A percentile compares a stretch with the other conserved stretches of the same genome.
Conservation (phyloP, 2,888 invertebrate genomes). For the Drosophila gaucha region DNA sequence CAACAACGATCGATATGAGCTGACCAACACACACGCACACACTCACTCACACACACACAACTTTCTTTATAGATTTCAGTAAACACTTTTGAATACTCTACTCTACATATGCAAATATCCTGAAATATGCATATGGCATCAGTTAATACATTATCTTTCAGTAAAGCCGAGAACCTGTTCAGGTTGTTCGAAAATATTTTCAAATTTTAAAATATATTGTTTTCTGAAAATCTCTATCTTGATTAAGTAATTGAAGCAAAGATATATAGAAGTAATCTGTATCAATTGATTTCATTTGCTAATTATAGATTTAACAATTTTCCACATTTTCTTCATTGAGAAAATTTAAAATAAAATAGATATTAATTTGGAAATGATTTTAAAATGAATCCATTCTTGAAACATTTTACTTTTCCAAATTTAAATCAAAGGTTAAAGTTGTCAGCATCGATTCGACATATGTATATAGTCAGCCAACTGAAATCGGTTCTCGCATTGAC, state of each 20-base stretch:
- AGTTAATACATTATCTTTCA: not conserved
- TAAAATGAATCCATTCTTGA: no score
- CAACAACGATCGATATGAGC: constrained; percentile 77
- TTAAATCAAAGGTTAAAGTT: no score
- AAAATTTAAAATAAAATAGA: no score
- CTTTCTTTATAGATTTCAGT: not conserved
- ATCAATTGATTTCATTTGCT: not conserved
- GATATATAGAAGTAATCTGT: constrained; percentile 2
- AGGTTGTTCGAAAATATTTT: not conserved
- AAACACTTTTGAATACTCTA: not conserved
- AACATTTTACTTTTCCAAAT: no score
- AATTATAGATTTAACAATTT: no score
- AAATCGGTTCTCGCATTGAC: not conserved
- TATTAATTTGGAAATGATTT: no score
- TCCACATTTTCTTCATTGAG: no score
- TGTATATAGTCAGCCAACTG: no score
- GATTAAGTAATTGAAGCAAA: not conserved
- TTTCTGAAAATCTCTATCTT: no score
- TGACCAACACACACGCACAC: constrained; percentile 4
- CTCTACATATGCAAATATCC: not conserved
- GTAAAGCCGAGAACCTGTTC: no score
- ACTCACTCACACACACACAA: not conserved
- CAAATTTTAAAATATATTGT: not conserved
- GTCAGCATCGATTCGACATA: no score
- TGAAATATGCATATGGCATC: not conserved